These are phyloP conservation scores for Saccopteryx leptura DNA, from an alignment of 2,113 vertebrate species.

Conservation along the genomic window DNA sequence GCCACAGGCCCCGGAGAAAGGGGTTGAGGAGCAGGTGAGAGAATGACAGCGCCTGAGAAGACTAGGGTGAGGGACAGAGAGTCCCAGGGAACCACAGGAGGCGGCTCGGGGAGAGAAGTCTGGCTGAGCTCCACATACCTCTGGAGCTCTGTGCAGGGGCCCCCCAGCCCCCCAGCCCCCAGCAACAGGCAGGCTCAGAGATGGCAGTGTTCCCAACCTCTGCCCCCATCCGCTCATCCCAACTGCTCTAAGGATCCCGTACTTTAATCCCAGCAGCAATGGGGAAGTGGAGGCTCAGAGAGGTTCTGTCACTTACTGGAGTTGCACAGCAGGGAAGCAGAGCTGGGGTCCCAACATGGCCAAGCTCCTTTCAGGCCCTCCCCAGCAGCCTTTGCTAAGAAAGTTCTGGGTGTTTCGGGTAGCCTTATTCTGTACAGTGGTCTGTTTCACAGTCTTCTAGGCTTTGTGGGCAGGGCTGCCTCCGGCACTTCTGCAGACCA, in stretches of 20 bases:
- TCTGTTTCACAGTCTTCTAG: constrained; percentile 86
- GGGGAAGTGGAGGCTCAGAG: fast-evolving
- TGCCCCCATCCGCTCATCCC: neutral
- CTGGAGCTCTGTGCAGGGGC: neutral
- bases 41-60: neutral
- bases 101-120: neutral
- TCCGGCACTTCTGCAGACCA: constrained; percentile 47
- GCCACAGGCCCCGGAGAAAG: neutral
- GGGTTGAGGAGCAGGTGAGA: neutral
- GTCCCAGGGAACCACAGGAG: neutral
- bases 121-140: fast-evolving
- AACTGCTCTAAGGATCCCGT: neutral
- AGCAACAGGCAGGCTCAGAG: neutral
- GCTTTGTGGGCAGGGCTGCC: constrained; percentile 66
- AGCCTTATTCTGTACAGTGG: neutral
- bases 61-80: neutral
- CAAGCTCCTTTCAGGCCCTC: neutral
- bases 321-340: neutral
- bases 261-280: neutral
- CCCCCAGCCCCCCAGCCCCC: neutral
- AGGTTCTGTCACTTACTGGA: neutral
- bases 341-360: neutral
- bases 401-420: too few relatives aligned
- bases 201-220: too few relatives aligned
- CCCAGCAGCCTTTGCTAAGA: neutral